Base-by-base conservation (phyloP, 2,888 invertebrate species). In the Tachina lurida region DNA sequence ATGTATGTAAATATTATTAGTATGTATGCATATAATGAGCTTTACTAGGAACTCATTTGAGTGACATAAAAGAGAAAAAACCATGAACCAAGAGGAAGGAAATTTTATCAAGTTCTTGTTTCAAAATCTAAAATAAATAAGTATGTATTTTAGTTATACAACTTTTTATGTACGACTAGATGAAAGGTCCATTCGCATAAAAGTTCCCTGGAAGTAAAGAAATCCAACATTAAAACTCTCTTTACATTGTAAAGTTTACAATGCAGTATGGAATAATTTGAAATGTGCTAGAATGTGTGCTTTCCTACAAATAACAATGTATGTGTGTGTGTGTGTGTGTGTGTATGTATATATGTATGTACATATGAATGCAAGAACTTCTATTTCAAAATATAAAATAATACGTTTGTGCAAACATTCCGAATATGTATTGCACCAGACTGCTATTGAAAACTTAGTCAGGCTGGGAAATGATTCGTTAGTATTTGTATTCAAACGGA, bases 401-500 rank as follows among this genome's bases (percentile, higher is more conserved):
- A 22, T 31, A 47, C 22, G 10, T 60, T 74, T 43, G 22, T 43
- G 39, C 1, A 52, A 63, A 63, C 75, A 75, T 52, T 49, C 63
- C 54, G 63, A 63, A 65, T 54, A 31, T 31, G 31, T 31, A 7
- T 12, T 49, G 31, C 39, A 52, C 8, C 39, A 39, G 47, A 62
- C 47, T 67, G 49, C 68, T 68, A 22, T 22, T 41, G n/a, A 10
- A 52, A 76, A 39, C 15, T 47, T 47, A 47, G 22, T 52, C 63
- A 43, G 45, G 54, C 45, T 45, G 19, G 54, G 31, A 65, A 19
- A 47, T 75, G 63, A n/a, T n/a, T 52, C 41, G 62, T 62, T 75
- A 56, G 54, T 56, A 19, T 67, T 77, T 54, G 5, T 19, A 49
- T 58, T 58, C 12, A 19, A 47, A 58, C 39, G 19, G 22, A 49